These are phyloP conservation scores for Plagiodera versicolora DNA, from an alignment of 2,888 invertebrate species.

Conservation along the genomic window DNA sequence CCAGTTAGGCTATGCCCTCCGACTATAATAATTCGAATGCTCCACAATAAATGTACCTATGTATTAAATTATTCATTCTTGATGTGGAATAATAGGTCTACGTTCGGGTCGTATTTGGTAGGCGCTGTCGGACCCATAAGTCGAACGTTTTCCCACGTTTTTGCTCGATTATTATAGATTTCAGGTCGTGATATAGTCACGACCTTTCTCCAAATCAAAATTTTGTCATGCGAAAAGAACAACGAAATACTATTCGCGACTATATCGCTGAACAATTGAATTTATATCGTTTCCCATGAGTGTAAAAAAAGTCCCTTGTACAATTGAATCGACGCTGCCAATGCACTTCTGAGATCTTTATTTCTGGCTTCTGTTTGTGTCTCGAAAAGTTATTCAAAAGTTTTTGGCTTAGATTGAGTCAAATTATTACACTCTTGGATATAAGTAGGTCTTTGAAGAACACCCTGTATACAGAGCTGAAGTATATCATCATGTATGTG, in stretches of 20 bases:
- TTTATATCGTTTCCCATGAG: background rate
- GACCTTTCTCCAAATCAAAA: conserved; percentile 33
- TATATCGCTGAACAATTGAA: conserved; percentile 11
- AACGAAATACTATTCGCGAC: background rate
- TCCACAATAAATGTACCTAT: conserved; percentile 26
- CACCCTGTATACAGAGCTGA: too few relatives aligned
- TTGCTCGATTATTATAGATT: conserved; percentile 44
- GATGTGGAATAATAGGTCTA: conserved; percentile 39
- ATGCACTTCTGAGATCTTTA: too few relatives aligned
- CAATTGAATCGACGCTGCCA: too few relatives aligned
- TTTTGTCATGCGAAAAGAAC: conserved; percentile 33
- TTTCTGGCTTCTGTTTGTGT: too few relatives aligned
- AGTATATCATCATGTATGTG: too few relatives aligned
- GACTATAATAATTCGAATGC: conserved; percentile 15
- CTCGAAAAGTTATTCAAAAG: too few relatives aligned
- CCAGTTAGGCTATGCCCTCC: background rate
- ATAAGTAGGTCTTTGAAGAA: too few relatives aligned
- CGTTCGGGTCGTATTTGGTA: conserved; percentile 35
- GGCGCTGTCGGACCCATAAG: conserved; percentile 32
- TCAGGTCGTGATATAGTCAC: conserved; percentile 44
- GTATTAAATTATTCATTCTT: conserved; percentile 34
- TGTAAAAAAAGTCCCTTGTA: background rate
- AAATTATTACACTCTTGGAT: too few relatives aligned
- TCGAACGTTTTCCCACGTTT: conserved; percentile 44
- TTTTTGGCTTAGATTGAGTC: too few relatives aligned